Conservation (phyloP, 2,888 invertebrate genomes). For the Chaitophorus viminalis region DNA sequence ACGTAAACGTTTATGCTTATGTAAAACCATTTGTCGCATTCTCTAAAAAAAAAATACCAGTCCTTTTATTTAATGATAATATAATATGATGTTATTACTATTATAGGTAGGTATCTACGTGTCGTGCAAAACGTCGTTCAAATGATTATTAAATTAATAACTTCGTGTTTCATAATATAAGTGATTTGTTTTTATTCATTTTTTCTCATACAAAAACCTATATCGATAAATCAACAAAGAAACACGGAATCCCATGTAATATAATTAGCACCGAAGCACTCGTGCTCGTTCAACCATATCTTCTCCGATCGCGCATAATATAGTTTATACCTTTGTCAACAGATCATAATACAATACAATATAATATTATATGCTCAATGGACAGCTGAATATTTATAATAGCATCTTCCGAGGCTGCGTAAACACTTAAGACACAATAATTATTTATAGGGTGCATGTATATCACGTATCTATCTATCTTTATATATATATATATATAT, state of each 20-base stretch:
- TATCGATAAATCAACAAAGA: neutral
- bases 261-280: neutral
- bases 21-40: too few species aligned
- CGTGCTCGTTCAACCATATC: neutral
- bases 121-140: too few species aligned
- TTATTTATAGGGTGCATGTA: neutral
- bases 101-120: too few species aligned
- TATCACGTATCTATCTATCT: neutral
- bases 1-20: neutral
- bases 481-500: neutral
- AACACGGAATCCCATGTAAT: neutral
- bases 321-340: neutral
- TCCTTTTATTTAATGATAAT: too few species aligned
- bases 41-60: too few species aligned
- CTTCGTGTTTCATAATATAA: too few species aligned
- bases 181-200: too few species aligned
- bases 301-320: neutral
- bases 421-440: conserved; percentile 18
- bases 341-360: too few species aligned
- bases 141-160: too few species aligned
- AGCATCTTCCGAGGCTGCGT: neutral
- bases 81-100: too few species aligned
- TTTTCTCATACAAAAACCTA: too few species aligned
- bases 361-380: too few species aligned
- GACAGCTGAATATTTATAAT: conserved; percentile 15